Base-by-base conservation (phyloP, 2,888 invertebrate species). In the Drosophila demipolita region DNA sequence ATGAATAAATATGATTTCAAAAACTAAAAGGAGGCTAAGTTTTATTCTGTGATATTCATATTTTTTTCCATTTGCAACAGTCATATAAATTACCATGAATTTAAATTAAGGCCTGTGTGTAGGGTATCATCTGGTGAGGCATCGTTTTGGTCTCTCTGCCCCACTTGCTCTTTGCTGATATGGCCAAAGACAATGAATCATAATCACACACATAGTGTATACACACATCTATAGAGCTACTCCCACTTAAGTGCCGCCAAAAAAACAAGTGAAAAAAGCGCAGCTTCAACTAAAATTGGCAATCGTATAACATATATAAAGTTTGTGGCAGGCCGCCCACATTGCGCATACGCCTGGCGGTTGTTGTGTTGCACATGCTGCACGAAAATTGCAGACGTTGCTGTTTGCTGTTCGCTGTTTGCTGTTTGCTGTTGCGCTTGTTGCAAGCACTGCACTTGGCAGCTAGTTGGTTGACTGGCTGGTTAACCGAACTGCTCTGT, bases 341-440 rank as follows among this genome's bases (percentile, higher is more conserved):
- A 83, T 80, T 80, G 83, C 83, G 67, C 73, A 82, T 82, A 81
- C 89, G 89, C 84, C 89, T 49, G 54, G 78, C 9, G 52, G 55
- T 23, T 36, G n/a, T 32, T 35, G 35, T 45, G 23, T 45, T 45
- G 45, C 45, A 45, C 45, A 15, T 45, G 23, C 23, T 4, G 45
- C 45, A 45, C 15, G 45, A 45, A 45, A 45, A 45, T 36, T 54
- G 54, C 36, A 54, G 36, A 54, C 54, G 54, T 23, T 36, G 54
- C 54, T 17, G 23, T 23, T 45, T 1, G 23, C 15, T 23, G 35
- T 17, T 36, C 1, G 54, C 54, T 17, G 23, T 23, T 23, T 36
- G 54, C 54, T 17, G 23, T 23, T 45, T 7, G 20, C 15, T 23
- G 35, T 17, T 36, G 26, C 29, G 11, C 6, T 26, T 55, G 38